Evolutionary conservation across 2,797 vertebrate species (phyloP), one percentile per base, ranked within the genome.

Genomic region (Neolamprologus multifasciatus): DNA sequence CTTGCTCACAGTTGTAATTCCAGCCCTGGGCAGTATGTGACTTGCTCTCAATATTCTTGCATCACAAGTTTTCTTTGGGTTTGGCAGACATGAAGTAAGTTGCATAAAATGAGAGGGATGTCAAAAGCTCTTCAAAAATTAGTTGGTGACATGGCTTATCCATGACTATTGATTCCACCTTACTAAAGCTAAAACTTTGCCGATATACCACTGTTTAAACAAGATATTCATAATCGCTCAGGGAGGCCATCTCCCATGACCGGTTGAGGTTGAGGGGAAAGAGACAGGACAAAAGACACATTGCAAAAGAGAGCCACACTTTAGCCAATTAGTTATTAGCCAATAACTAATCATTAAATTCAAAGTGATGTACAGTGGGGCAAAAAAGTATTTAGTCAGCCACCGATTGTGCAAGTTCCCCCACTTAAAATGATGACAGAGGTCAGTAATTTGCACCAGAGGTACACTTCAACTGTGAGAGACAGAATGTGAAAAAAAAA

Each of bases 1-100:
- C 64, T 86, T 21, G 3, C 76, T 92, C 78, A 59, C 51, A 82
- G 84, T 77, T 31, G 12, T 23, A 86, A 88, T 78, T 85, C 84
- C 77, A 87, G 88, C 77, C 77, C 29, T 29, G 19, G 26, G 88
- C 86, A 90, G 77, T 89, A 26, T 86, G 40, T 77, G 55, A 80
- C 79, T 88, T 71, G 36, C 86, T 85, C 50, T 55, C 23, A 82
- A 78, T 6, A 12, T 17, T 71, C 64, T 62, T 82, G 50, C n/a
- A 43, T 79, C 71, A 6, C 36, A 7, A 48, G 55, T 84, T 89
- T 81, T 78, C 57, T 86, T 85, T 79, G 59, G 79, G 81, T 76
- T 86, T 82, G 82, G 69, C 84, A 86, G 86, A 76, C 82, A 40
- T 62, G 45, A 90, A 87, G 36, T 83, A 38, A 45, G 54, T 19